Conservation (phyloP, 64 coral and sea anemone genomes). For the Stichodactyla helianthus region DNA sequence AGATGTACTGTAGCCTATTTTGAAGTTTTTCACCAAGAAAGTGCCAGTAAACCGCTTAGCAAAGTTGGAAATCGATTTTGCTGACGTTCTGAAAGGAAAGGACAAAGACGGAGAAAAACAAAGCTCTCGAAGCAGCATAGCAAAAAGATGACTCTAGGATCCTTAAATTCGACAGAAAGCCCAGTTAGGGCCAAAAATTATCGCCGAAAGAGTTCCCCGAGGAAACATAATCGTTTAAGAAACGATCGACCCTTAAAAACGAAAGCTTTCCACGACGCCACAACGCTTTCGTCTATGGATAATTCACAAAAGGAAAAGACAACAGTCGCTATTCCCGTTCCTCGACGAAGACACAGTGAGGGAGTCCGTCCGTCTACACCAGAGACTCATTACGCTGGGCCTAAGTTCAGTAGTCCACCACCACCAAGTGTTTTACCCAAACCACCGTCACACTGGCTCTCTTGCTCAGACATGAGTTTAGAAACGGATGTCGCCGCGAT, state of each 20-base stretch:
- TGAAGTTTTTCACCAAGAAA: background rate
- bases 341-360: constrained; percentile 52
- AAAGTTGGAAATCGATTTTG: background rate
- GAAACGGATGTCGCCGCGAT: constrained; percentile 71
- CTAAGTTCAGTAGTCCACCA: constrained; percentile 87
- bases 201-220: constrained; percentile 6
- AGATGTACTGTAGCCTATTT: background rate
- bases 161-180: constrained; percentile 26
- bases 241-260: constrained; percentile 28
- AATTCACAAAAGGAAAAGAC: background rate
- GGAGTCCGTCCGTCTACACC: constrained; percentile 23
- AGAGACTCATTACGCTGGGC: constrained; percentile 71
- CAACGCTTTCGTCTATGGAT: background rate
- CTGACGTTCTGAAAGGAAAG: constrained; percentile 9
- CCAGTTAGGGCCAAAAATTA: constrained; percentile 1
- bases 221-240: constrained; percentile 25
- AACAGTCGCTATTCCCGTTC: constrained; percentile 16
- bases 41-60: background rate
- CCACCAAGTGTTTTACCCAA: constrained; percentile 76
- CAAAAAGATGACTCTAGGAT: constrained; percentile 46
- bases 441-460: constrained; percentile 90
- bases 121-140: constrained; percentile 15
- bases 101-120: constrained; percentile 23
- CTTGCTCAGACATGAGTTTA: constrained; percentile 36
- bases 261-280: constrained; percentile 29